These are phyloP conservation scores for Chesias legatella DNA, from an alignment of 2,888 invertebrate species.

Conservation along the genomic window DNA sequence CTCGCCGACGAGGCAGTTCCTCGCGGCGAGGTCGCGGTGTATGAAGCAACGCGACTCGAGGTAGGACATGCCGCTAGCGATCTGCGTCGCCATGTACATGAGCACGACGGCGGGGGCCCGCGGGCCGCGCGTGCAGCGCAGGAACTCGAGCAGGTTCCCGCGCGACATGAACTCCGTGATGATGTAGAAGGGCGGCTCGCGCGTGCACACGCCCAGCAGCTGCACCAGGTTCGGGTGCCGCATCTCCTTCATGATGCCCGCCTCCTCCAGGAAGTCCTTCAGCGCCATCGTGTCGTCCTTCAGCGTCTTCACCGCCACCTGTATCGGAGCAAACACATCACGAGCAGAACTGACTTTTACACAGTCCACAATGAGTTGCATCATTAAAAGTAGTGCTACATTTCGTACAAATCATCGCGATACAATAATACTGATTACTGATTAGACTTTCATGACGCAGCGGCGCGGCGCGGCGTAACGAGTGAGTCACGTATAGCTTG, in stretches of 20 bases:
- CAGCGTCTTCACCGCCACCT: constrained; percentile 97
- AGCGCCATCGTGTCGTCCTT: constrained; percentile 99
- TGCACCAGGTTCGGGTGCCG: constrained; percentile 99
- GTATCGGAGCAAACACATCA: constrained; percentile 4
- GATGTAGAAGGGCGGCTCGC: constrained; percentile 99
- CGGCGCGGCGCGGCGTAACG: no score
- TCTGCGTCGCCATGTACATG: constrained; percentile 99
- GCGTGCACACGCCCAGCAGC: constrained; percentile 97
- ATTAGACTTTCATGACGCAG: no score
- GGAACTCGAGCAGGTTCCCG: constrained; percentile 97
- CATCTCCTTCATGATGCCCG: constrained; percentile 99
- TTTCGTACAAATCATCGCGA: no score
- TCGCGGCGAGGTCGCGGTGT: constrained; percentile 98
- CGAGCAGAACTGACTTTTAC: no score
- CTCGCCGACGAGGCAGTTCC: constrained; percentile 98
- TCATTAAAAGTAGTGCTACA: no score
- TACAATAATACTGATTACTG: no score
- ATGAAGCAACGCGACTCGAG: constrained; percentile 97
- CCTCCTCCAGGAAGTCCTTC: constrained; percentile 99
- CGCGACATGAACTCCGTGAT: constrained; percentile 99
- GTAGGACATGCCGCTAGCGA: constrained; percentile 99
- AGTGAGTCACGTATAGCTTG: no score
- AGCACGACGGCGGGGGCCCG: constrained; percentile 95
- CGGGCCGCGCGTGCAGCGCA: constrained; percentile 88
- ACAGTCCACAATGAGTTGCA: no score